Evolutionary conservation across 2,797 vertebrate species (phyloP), one percentile per base, ranked within the genome.

Genomic region (Pseudotriccus pelzelni): DNA sequence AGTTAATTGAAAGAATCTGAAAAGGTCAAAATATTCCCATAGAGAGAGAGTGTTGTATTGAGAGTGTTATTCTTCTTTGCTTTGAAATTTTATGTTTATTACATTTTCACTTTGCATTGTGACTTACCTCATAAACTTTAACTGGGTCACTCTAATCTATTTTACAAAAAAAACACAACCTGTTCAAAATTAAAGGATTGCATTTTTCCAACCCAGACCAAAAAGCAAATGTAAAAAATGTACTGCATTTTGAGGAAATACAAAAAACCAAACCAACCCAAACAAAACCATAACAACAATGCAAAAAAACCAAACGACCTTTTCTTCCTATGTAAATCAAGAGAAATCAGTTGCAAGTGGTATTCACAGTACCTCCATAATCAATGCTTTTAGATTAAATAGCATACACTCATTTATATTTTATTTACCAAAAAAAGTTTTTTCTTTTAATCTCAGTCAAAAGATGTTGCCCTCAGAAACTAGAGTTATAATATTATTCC

Each of bases 141-240:
- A 24, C 12, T 60, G 19, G 3, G 2, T 76, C 3, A n/a, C 1
- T 37, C 4, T 12, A 41, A 34, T 28, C 1, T 32, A 11, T 23
- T 66, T 70, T 16, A 43, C 4, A 32, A 56, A 50, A 84, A 25
- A 56, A 34, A 23, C 23, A 22, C 22, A 2, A 0, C 5, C 7
- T 59, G 1, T 64, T 75, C 6, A 55, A 73, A 68, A 72, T 47
- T 21, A 47, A 50, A 52, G 32, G 1, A 7, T 18, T 21, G 10
- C 16, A 6, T 59, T 86, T 75, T 64, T 73, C 11, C 10, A 23
- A 81, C 52, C 68, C 8, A 47, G 27, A 89, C 32, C 8, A 23
- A 84, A 28, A 55, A 17, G 39, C 1, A 10, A 52, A 25, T 5
- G 5, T 60, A 52, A 5, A 70, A 62, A 50, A 50, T 50, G 9